Conservation (phyloP, 2,113 vertebrate species). For the Semnopithecus entellus region DNA sequence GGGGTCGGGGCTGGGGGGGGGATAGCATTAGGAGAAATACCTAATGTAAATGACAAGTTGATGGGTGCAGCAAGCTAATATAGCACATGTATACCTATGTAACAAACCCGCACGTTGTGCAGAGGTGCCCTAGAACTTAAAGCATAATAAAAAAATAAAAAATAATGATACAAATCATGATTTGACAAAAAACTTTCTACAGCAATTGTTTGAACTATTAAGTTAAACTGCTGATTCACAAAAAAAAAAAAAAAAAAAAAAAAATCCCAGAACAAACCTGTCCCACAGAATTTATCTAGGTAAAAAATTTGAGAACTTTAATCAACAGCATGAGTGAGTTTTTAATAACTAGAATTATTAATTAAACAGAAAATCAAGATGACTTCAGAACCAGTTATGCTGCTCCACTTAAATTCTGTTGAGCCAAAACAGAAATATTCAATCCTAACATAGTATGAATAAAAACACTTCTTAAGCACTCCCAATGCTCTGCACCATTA, state of each 20-base stretch:
- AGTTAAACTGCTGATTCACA: constrained; percentile 72
- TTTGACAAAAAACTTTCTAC: constrained; percentile 77
- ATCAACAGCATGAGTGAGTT: constrained; percentile 76
- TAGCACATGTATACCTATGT: too few relatives aligned
- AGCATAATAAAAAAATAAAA: constrained; percentile 44
- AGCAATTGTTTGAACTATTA: constrained; percentile 73
- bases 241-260: constrained; percentile 33
- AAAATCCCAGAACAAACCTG: constrained; percentile 68
- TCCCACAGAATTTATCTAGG: constrained; percentile 27
- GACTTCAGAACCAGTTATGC: constrained; percentile 67
- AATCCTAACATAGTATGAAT: constrained; percentile 52
- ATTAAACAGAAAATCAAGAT: constrained; percentile 79
- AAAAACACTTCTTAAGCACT: constrained; percentile 57
- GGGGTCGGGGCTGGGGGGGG: too few relatives aligned
- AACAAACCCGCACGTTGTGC: too few relatives aligned
- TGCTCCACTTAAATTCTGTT: constrained; percentile 61
- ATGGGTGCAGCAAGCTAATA: too few relatives aligned
- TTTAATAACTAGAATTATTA: constrained; percentile 81
- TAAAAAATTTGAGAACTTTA: constrained; percentile 71
- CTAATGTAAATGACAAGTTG: too few relatives aligned
- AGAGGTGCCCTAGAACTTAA: too few relatives aligned
- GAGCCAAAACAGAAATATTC: constrained; percentile 64
- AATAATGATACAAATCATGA: constrained; percentile 81
- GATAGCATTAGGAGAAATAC: too few relatives aligned
- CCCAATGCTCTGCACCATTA: constrained; percentile 24